Evolutionary conservation across 2,113 vertebrate genomes (phyloP).

Genomic region (Lagopus muta): DNA sequence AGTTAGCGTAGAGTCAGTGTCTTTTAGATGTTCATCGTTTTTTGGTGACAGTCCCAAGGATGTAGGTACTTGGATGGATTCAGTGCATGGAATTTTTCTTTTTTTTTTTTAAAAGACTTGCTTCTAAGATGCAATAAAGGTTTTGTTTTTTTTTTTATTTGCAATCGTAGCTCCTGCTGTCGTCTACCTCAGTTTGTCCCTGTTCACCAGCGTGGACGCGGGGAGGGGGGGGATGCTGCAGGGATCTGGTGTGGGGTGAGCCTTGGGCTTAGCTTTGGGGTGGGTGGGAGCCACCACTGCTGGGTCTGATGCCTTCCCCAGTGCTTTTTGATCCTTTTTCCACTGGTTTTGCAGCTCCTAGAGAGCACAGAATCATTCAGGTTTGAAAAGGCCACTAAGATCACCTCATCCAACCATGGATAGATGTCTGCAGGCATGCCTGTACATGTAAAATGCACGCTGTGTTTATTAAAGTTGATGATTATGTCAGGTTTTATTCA

Average conservation of each 20-base stretch:
- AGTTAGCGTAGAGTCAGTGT: conserved; percentile 27
- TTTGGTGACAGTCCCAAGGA: conserved; percentile 62
- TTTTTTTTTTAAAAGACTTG: not conserved
- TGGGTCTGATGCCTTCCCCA: no score
- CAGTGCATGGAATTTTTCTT: conserved; percentile 45
- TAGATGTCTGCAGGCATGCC: not conserved
- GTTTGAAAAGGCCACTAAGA: no score
- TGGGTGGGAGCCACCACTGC: no score
- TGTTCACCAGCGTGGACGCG: not conserved
- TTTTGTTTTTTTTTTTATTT: conserved; percentile 46
- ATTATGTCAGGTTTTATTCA: not conserved
- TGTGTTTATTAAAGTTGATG: not conserved
- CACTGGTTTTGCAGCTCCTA: not conserved
- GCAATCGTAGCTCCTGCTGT: conserved; percentile 27
- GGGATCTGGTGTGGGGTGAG: not conserved
- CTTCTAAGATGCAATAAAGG: conserved; percentile 74
- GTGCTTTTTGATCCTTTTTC: no score
- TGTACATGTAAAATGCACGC: no score
- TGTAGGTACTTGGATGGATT: conserved; percentile 50
- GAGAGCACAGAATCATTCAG: not conserved
- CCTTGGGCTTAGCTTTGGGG: not conserved
- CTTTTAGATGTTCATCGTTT: conserved; percentile 11
- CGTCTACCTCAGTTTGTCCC: not conserved
- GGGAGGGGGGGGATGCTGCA: not conserved
- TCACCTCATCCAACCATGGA: no score